phyloP scores from a whole-genome alignment of 2,113 vertebrate species.

The Pteronura brasiliensis region DNA sequence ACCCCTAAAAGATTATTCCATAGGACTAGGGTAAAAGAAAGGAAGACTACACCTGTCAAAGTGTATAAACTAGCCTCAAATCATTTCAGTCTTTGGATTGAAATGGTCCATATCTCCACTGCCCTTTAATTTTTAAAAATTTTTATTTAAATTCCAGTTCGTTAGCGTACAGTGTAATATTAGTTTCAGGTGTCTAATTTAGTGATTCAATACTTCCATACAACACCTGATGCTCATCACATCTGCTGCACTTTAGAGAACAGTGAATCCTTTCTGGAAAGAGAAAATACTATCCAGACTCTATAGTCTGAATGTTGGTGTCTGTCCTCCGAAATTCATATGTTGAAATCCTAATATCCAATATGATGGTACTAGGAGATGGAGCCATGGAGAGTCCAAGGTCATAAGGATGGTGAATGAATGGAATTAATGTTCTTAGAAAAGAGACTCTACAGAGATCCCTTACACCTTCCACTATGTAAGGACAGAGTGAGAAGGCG shows the following conservation, averaged over 20 bases:
- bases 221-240: background rate
- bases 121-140: background rate
- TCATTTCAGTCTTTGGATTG: background rate
- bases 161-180: background rate
- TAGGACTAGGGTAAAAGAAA: background rate
- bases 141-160: background rate
- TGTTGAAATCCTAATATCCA: background rate
- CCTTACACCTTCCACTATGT: background rate
- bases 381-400: background rate
- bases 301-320: background rate
- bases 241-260: background rate
- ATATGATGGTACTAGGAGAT: background rate
- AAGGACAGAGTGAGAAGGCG: background rate
- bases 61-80: background rate
- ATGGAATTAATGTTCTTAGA: background rate
- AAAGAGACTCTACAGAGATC: background rate
- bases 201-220: background rate
- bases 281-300: background rate
- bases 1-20: background rate
- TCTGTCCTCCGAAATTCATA: background rate
- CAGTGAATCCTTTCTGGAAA: background rate
- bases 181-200: background rate
- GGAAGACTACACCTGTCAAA: background rate
- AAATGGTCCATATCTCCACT: background rate
- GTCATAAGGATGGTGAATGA: background rate